Percentiles rank a stretch among this genome's conserved stretches.
phyloP scores from a whole-genome alignment of 2,797 vertebrate species.

The Tiaroga cobitis region DNA sequence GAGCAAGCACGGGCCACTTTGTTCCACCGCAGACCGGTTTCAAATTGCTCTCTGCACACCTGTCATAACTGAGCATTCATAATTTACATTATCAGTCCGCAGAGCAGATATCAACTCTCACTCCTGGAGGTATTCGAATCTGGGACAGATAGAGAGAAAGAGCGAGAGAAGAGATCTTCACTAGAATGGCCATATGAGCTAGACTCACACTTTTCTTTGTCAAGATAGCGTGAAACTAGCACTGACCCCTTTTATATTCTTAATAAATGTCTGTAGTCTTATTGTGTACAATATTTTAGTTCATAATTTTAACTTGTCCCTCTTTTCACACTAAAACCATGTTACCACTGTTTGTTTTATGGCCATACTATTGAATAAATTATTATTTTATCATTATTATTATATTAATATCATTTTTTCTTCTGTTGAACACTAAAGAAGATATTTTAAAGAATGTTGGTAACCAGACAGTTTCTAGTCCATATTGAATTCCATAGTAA shows the following conservation, averaged over 20 bases:
- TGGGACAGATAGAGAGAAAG: constrained; percentile 26
- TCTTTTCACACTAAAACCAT: not conserved
- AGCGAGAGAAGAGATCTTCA: not conserved
- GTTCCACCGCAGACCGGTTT: constrained; percentile 3
- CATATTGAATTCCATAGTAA: no score
- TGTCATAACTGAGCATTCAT: constrained; percentile 43
- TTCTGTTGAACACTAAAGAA: no score
- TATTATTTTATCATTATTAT: not conserved
- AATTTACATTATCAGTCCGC: constrained; percentile 31
- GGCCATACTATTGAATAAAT: not conserved
- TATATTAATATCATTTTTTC: no score
- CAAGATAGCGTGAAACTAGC: not conserved
- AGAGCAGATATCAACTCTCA: constrained; percentile 31
- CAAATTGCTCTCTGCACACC: constrained; percentile 7
- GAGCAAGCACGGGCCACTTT: not conserved
- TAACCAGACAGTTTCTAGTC: no score
- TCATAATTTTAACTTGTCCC: not conserved
- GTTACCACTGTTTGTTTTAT: not conserved
- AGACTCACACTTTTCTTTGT: constrained; percentile 6
- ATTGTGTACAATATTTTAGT: not conserved
- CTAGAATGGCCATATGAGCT: not conserved
- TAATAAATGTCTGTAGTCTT: not conserved
- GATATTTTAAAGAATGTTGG: no score
- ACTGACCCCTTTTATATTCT: not conserved
- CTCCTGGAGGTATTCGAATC: constrained; percentile 25